Conservation (phyloP, 2,888 invertebrate species). For the Gibbula magus region DNA sequence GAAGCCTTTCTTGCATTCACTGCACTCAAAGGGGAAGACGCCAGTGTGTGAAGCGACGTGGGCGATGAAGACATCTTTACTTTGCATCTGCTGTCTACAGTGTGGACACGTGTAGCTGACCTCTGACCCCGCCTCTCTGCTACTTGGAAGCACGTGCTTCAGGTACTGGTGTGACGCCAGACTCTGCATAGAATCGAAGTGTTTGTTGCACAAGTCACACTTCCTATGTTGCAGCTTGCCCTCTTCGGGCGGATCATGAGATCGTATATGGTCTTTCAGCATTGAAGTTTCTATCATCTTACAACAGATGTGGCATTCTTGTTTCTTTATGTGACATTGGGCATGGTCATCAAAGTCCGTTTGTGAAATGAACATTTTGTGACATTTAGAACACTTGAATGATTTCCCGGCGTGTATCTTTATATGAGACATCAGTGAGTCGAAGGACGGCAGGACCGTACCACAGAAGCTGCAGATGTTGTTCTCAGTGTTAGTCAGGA, state of each 20-base stretch:
- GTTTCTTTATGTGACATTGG: not conserved
- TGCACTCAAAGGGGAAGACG: not conserved
- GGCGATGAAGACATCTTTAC: not conserved
- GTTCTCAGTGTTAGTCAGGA: no score
- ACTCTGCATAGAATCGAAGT: not conserved
- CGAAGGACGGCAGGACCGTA: not conserved
- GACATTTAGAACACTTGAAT: not conserved
- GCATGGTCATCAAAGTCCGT: not conserved
- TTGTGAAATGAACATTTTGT: not conserved
- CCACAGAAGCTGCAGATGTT: not conserved
- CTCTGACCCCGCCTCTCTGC: not conserved
- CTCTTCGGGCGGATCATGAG: not conserved
- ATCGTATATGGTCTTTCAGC: not conserved
- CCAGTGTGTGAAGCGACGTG: not conserved
- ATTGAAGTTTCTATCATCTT: not conserved
- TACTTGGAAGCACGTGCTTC: not conserved
- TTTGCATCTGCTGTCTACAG: not conserved
- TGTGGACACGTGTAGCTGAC: not conserved
- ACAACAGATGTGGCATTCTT: not conserved
- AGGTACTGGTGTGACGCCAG: not conserved
- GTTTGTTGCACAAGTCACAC: not conserved
- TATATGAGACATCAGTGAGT: not conserved
- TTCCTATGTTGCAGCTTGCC: not conserved
- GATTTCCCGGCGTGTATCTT: not conserved
- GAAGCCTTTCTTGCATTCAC: not conserved